Conservation (phyloP, 2,113 vertebrate species). For the Erythrocebus patas region DNA sequence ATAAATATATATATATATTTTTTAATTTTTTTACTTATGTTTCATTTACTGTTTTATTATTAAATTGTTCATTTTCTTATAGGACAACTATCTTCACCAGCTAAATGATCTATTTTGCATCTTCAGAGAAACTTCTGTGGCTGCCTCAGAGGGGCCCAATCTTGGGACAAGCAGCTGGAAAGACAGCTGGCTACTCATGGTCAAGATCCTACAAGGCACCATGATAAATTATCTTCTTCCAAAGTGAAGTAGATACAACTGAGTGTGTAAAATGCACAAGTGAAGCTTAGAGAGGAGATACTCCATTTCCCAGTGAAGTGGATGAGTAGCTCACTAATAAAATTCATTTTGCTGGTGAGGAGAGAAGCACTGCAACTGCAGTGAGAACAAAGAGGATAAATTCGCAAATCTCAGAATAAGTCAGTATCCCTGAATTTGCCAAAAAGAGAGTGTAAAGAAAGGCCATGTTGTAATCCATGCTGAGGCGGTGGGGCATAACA, state of each 20-base stretch:
- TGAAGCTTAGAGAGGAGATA: slow-evolving; percentile 87
- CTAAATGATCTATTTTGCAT: background rate
- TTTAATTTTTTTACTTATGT: background rate
- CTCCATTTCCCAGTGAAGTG: slow-evolving; percentile 87
- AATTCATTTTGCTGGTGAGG: slow-evolving; percentile 57
- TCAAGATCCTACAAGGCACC: slow-evolving; percentile 90
- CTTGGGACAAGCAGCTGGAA: slow-evolving; percentile 91
- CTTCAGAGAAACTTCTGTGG: slow-evolving; percentile 86
- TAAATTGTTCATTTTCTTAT: background rate
- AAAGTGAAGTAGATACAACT: slow-evolving; percentile 92
- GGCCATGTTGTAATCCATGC: slow-evolving; percentile 89
- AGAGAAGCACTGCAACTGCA: slow-evolving; percentile 71
- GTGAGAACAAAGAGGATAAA: slow-evolving; percentile 80
- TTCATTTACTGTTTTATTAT: background rate
- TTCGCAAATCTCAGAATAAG: slow-evolving; percentile 66
- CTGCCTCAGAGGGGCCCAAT: slow-evolving; percentile 87
- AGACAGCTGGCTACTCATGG: slow-evolving; percentile 92
- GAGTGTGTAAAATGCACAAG: slow-evolving; percentile 91
- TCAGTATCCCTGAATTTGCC: slow-evolving; percentile 84
- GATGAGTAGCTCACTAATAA: slow-evolving; percentile 67
- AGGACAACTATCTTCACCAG: background rate
- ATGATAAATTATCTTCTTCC: slow-evolving; percentile 84
- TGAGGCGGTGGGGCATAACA: slow-evolving; percentile 88
- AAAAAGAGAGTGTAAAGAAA: slow-evolving; percentile 84
- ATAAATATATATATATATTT: no score